Percentiles rank a stretch among this genome's conserved stretches.
These are phyloP conservation scores for Aurelia coerulea DNA, from an alignment of 30 jellyfish, hydroid and myxozoan genomes.

Conservation along the genomic window DNA sequence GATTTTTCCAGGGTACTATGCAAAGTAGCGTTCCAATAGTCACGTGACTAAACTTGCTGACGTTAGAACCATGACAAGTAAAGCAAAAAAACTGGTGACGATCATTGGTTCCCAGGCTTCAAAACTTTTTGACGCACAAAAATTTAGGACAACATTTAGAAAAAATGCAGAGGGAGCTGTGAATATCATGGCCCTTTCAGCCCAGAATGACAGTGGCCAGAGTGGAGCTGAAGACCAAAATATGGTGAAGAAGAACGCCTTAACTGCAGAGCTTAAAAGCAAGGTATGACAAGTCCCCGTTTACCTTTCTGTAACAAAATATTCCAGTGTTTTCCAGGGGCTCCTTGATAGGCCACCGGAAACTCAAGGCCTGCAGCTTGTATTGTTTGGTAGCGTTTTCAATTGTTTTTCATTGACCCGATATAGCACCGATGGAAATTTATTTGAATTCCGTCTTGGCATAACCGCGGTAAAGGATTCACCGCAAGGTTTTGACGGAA, in stretches of 20 bases:
- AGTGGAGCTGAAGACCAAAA: slow-evolving; percentile 76
- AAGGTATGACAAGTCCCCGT: slow-evolving; percentile 15
- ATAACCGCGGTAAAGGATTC: too few species aligned
- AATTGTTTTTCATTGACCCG: not conserved
- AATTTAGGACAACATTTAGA: slow-evolving; percentile 35
- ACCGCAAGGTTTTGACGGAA: too few species aligned
- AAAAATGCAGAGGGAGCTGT: slow-evolving; percentile 46
- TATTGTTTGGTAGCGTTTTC: slow-evolving; percentile 22
- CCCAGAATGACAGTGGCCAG: slow-evolving; percentile 84
- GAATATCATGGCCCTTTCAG: slow-evolving; percentile 78
- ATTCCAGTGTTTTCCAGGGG: too few species aligned
- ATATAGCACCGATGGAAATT: not conserved
- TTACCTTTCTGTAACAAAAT: not conserved
- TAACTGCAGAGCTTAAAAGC: slow-evolving; percentile 34
- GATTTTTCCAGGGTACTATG: too few species aligned
- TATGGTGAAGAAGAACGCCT: slow-evolving; percentile 33
- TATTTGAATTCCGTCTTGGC: too few species aligned
- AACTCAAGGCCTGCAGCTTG: slow-evolving; percentile 27
- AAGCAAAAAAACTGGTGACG: slow-evolving; percentile 61
- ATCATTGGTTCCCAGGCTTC: slow-evolving; percentile 73
- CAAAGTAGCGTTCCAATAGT: too few species aligned
- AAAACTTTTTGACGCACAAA: not conserved
- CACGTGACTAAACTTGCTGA: not conserved
- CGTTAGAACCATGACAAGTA: slow-evolving; percentile 32
- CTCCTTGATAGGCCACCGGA: slow-evolving; percentile 29